Evolutionary conservation across 2,113 vertebrate species (phyloP).

Genomic region (Calyptomena viridis): DNA sequence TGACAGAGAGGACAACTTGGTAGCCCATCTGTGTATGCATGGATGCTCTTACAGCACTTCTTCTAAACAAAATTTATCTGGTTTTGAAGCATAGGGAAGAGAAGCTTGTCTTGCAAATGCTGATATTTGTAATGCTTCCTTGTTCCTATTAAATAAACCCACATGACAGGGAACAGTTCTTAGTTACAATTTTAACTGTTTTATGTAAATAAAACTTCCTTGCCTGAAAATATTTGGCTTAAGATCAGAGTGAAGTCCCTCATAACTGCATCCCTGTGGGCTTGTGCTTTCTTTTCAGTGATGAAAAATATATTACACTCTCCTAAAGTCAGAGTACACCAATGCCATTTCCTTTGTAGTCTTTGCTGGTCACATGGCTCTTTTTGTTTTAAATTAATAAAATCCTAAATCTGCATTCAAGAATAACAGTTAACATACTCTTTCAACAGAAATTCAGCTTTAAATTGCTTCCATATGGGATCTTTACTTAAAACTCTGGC

Average conservation of each 20-base stretch:
- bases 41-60: background rate
- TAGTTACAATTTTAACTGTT: constrained; percentile 60
- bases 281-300: constrained; percentile 63
- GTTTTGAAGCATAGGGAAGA: background rate
- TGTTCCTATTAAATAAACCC: constrained; percentile 46
- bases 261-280: constrained; percentile 70
- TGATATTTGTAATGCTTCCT: constrained; percentile 38
- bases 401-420: constrained; percentile 66
- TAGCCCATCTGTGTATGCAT: background rate
- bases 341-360: constrained; percentile 73
- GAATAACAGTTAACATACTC: constrained; percentile 60
- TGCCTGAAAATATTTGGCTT: constrained; percentile 69
- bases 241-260: constrained; percentile 70
- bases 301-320: constrained; percentile 71
- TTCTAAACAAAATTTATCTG: background rate
- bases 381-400: constrained; percentile 75
- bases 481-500: constrained; percentile 54
- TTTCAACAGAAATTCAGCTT: constrained; percentile 66
- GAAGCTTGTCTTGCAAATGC: constrained; percentile 31
- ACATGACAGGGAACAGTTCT: constrained; percentile 39
- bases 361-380: constrained; percentile 53
- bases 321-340: constrained; percentile 63
- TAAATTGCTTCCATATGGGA: constrained; percentile 67
- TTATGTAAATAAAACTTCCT: constrained; percentile 71
- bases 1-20: background rate